phyloP scores from a whole-genome alignment of 2,888 invertebrate species.

The Rhorus exstirpatorius region DNA sequence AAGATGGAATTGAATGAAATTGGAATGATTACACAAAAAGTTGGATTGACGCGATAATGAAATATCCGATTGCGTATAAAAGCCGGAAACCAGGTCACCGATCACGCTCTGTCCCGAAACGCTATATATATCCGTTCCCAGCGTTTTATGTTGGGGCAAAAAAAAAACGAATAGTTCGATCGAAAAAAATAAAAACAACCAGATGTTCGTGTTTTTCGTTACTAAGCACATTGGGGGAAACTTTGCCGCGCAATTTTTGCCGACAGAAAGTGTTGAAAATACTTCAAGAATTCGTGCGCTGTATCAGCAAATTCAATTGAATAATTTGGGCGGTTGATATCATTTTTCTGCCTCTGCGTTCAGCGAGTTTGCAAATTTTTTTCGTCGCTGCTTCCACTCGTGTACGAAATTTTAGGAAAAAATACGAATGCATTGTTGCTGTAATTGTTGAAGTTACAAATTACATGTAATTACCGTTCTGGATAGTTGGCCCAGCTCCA shows the following conservation, averaged over 20 bases:
- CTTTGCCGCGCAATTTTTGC: too few relatives aligned
- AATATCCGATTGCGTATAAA: constrained; percentile 3
- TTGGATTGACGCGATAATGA: constrained; percentile 6
- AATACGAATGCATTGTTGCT: too few relatives aligned
- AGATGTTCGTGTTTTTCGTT: neutral
- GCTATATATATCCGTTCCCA: neutral
- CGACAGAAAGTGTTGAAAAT: neutral
- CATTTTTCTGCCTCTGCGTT: too few relatives aligned
- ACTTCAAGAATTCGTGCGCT: too few relatives aligned
- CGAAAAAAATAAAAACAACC: neutral
- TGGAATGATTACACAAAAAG: constrained; percentile 4
- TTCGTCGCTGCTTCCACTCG: too few relatives aligned
- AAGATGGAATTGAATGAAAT: neutral
- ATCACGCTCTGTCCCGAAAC: constrained; percentile 36
- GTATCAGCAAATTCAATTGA: too few relatives aligned
- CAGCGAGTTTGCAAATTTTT: too few relatives aligned
- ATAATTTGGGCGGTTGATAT: too few relatives aligned
- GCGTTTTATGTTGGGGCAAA: neutral
- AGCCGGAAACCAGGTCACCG: constrained; percentile 52
- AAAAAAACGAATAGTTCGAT: neutral
- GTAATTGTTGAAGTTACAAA: too few relatives aligned
- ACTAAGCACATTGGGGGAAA: neutral
- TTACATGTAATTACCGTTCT: too few relatives aligned
- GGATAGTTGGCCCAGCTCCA: too few relatives aligned
- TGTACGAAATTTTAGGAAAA: too few relatives aligned